Evolutionary conservation across 2,797 vertebrate genomes (phyloP).

Genomic region (Ibycter americanus): DNA sequence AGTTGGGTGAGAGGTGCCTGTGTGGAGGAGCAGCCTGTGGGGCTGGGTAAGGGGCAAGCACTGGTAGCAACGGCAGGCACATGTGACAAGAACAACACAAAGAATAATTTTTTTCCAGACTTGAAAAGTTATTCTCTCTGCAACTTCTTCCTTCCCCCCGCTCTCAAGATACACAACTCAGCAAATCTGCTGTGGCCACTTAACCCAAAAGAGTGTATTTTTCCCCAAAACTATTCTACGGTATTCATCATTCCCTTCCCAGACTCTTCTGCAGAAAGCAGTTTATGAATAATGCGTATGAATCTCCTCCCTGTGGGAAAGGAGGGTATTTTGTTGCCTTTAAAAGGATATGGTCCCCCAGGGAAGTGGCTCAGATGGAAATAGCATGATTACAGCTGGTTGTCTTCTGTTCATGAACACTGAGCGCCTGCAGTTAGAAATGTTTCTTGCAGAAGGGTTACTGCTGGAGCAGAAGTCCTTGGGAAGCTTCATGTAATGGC

Average conservation of each 20-base stretch:
- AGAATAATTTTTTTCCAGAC: background rate
- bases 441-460: background rate
- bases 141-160: background rate
- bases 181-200: background rate
- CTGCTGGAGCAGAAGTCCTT: background rate
- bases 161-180: background rate
- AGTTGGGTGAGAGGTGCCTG: background rate
- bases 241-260: background rate
- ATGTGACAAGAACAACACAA: background rate
- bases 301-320: background rate
- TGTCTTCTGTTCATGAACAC: background rate
- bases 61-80: rapidly evolving
- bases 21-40: background rate
- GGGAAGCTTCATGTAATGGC: background rate
- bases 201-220: background rate
- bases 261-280: background rate
- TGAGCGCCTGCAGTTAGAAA: background rate
- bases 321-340: background rate
- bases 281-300: background rate
- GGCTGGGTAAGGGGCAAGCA: background rate
- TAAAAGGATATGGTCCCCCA: background rate
- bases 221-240: background rate
- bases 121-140: background rate
- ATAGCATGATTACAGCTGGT: background rate
- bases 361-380: background rate